Base-by-base conservation (phyloP, 2,113 vertebrate species). In the Thymallus thymallus region DNA sequence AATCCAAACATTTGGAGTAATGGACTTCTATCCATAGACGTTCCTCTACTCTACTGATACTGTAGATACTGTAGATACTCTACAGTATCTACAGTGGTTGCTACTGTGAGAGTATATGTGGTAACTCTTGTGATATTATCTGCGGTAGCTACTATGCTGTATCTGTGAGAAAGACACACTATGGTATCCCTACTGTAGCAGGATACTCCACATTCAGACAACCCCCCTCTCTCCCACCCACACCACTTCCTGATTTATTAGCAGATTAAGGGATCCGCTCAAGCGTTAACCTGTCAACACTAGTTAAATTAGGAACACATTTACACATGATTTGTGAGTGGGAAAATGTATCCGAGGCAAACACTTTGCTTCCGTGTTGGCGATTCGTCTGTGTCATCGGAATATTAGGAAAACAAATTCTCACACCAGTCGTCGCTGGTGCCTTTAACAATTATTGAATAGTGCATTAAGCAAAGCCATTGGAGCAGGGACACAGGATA, bases 321-420 rank as follows among this genome's bases (percentile, higher is more conserved):
- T 90, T 72, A 81, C 82, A 80, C 72, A 89, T 92, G 92, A 93
- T 93, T 92, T 94, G 93, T 86, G 90, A 91, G 90, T 73, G 88
- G 48, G 78, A 85, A 90, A 86, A 89, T 88, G 89, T 92, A 77
- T 60, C 83, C 67, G 0, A 51, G 77, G 71, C 82, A 91, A 90
- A 92, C 78, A 68, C 79, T 94, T 86, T 89, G 85, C 63, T 64
- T 82, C 4, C 20, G n/a, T 69, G 79, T 55, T 62, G 75, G 66
- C 77, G 87, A 82, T 79, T 90, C 80, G 69, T 87, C 90, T 86
- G 65, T 63, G 78, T 87, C 89, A 87, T 79, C 80, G 71, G 70
- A 84, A 84, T 90, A 91, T 91, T 89, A 89, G 66, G 80, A 85
- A 89, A 91, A 91, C 86, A 84, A 88, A 91, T 88, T 75, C 77